Evolutionary conservation across 2,888 invertebrate genomes (phyloP).

Genomic region (Drosophila cracens): DNA sequence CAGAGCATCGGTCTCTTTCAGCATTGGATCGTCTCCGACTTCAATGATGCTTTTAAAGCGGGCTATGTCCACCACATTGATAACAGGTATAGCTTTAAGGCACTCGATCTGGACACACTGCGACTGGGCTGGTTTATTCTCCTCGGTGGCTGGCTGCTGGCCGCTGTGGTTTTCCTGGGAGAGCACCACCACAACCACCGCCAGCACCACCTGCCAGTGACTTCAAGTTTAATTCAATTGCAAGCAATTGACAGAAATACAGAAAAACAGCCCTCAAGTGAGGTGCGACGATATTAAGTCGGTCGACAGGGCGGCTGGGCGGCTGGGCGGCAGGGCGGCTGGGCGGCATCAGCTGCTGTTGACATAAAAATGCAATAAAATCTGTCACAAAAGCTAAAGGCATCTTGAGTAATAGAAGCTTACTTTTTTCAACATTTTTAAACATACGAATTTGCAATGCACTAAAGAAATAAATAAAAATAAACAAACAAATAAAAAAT

Average conservation of each 20-base stretch:
- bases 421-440: neutral
- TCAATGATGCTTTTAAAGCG: conserved; percentile 57
- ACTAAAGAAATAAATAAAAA: conserved; percentile 26
- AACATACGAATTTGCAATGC: conserved; percentile 37
- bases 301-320: conserved; percentile 1
- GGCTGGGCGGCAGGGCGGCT: no score
- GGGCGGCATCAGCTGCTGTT: conserved; percentile 65
- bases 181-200: conserved; percentile 36
- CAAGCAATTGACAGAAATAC: conserved; percentile 73
- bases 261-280: conserved; percentile 42
- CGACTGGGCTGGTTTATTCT: conserved; percentile 60
- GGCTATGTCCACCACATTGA: conserved; percentile 72
- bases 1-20: conserved; percentile 62
- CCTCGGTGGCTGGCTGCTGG: conserved; percentile 52
- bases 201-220: conserved; percentile 66
- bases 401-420: conserved; percentile 33
- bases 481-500: neutral
- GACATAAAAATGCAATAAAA: conserved; percentile 80
- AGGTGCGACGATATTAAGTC: conserved; percentile 50
- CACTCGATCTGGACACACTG: conserved; percentile 67
- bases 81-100: conserved; percentile 60
- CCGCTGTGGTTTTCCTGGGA: conserved; percentile 40
- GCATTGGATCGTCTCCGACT: conserved; percentile 64
- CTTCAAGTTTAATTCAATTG: conserved; percentile 72
- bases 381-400: conserved; percentile 50